Conservation (phyloP, 1,140 invertebrate species). For the Bombus pascuorum region DNA sequence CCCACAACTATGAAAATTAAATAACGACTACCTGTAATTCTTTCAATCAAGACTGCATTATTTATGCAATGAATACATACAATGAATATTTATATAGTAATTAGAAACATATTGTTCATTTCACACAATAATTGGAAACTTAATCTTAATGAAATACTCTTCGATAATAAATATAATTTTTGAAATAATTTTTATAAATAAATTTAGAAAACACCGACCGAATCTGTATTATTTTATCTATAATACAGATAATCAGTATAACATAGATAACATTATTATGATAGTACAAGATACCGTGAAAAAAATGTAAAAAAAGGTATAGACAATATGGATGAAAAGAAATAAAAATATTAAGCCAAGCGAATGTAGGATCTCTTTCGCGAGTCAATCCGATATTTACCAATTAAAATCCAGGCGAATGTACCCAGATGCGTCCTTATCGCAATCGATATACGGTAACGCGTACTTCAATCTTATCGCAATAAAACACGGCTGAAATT, state of each 20-base stretch:
- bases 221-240: too few relatives aligned
- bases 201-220: too few relatives aligned
- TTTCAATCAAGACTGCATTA: neutral
- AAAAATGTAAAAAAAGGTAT: too few relatives aligned
- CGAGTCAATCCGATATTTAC: neutral
- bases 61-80: neutral
- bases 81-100: neutral
- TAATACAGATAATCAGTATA: too few relatives aligned
- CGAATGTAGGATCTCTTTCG: neutral
- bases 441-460: slow-evolving; percentile 3
- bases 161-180: neutral
- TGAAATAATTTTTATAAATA: neutral
- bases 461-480: slow-evolving; percentile 11
- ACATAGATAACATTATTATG: too few relatives aligned
- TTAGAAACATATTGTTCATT: neutral
- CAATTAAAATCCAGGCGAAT: slow-evolving; percentile 4
- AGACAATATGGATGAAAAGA: neutral
- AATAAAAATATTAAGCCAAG: neutral
- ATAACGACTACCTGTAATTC: too few relatives aligned
- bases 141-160: neutral
- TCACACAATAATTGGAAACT: neutral
- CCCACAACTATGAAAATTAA: too few relatives aligned
- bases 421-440: slow-evolving; percentile 4
- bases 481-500: neutral
- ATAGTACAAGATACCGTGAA: too few relatives aligned